Base-by-base conservation (phyloP, 2,797 vertebrate species). In the Lerista edwardsae region DNA sequence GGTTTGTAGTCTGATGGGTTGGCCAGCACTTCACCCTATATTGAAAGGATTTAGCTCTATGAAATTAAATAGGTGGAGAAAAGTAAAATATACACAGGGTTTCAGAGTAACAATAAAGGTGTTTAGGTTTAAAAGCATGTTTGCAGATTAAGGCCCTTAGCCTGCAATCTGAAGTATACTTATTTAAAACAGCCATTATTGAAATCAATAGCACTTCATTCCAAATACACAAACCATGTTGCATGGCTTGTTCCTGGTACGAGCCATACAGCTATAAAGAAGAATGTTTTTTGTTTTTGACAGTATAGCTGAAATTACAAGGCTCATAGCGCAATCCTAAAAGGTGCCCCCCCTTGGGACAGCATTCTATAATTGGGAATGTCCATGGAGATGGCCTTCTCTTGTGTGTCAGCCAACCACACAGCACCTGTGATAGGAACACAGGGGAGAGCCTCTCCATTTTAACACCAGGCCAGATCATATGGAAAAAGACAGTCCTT, bases 1-100 rank as follows among this genome's bases (percentile, higher is more conserved):
- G 98, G 91, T 88, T 96, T 97, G 84, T 98, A 97, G 93, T 99
- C 98, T 62, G 96, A 97, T 6, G 95, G 88, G 79, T 76, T 90
- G 1, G 96, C 92, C 47, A 96, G 91, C 82, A 93, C 81, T 88
- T 96, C 96, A 34, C 95, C 96, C 96, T 97, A 81, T 31, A 80
- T 87, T 71, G 90, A 61, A 90, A 84, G 83, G 91, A 79, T 27
- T 62, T n/a, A 86, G 67, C 29, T 87, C 34, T 80, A 89, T 87
- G 89, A 91, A 67, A 61, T 79, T n/a, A 69, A 89, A 34, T 75
- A 27, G 15, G 39, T 36, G 39, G n/a, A 12, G 29, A 80, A 75
- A 80, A 11, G 84, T 7, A 27, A 86, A 31, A 72, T 36, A 34
- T 73, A 87, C 31, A 8, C 61, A 75, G 4, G 5, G 23, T 12